Evolutionary conservation across 2,797 vertebrate genomes (phyloP).

Genomic region (Enteromius trimaculatus): DNA sequence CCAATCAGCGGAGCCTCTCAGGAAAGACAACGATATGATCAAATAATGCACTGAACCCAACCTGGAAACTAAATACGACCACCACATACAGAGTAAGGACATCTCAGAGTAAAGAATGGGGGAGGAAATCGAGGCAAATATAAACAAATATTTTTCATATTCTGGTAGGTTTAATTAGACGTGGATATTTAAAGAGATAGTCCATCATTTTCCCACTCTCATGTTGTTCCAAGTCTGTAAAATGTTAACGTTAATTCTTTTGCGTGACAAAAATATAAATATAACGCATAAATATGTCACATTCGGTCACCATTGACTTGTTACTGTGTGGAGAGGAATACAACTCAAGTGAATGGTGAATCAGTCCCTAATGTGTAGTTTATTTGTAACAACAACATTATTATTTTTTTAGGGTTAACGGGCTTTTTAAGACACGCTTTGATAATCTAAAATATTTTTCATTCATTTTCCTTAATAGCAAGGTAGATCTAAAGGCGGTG

Average conservation of each 20-base stretch:
- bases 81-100: neutral
- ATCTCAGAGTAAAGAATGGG: neutral
- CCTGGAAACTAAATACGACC: neutral
- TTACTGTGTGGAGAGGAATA: neutral
- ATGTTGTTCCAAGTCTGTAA: neutral
- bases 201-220: neutral
- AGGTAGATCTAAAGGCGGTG: neutral
- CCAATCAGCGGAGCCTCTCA: slow-evolving; percentile 48
- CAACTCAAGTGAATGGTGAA: neutral
- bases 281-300: neutral
- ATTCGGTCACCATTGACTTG: neutral
- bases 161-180: neutral
- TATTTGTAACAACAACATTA: neutral
- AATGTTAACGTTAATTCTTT: no score
- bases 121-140: neutral
- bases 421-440: neutral
- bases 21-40: slow-evolving; percentile 12
- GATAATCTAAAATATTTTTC: neutral
- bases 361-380: neutral
- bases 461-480: neutral
- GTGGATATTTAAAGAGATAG: neutral
- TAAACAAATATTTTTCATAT: neutral
- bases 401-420: neutral
- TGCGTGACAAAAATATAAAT: neutral
- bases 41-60: slow-evolving; percentile 22